Conservation (phyloP, 2,797 vertebrate species). For the Tokudaia muenninki region DNA sequence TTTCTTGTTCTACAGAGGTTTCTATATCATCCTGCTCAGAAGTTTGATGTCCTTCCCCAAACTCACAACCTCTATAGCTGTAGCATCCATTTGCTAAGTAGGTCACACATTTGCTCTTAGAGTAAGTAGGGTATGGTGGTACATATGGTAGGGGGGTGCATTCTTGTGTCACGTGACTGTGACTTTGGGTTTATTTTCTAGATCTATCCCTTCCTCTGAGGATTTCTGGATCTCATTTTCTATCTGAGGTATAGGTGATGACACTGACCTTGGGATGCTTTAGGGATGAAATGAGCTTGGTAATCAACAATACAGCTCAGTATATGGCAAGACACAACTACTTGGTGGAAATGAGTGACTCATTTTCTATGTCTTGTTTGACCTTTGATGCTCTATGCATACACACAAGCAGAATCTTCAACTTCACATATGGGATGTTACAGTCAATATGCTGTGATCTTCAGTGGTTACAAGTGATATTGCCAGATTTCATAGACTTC, state of each 20-base stretch:
- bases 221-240: background rate
- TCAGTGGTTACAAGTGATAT: background rate
- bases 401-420: constrained; percentile 17
- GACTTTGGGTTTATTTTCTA: constrained; percentile 24
- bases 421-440: background rate
- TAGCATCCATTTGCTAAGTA: background rate
- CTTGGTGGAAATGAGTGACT: background rate
- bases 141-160: too few species aligned
- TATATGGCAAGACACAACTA: background rate
- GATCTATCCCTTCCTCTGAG: background rate
- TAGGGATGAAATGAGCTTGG: constrained; percentile 6
- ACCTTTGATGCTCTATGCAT: background rate
- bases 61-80: background rate
- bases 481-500: background rate
- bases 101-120: background rate
- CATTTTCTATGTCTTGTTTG: background rate
- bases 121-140: background rate
- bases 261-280: background rate
- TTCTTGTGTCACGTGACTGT: background rate
- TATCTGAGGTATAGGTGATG: background rate
- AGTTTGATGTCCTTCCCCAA: background rate
- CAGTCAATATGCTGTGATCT: background rate
- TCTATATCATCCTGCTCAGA: background rate
- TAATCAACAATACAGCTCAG: background rate
- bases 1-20: background rate